Evolutionary conservation across 2,113 vertebrate genomes (phyloP).

Genomic region (Caranx melampygus): DNA sequence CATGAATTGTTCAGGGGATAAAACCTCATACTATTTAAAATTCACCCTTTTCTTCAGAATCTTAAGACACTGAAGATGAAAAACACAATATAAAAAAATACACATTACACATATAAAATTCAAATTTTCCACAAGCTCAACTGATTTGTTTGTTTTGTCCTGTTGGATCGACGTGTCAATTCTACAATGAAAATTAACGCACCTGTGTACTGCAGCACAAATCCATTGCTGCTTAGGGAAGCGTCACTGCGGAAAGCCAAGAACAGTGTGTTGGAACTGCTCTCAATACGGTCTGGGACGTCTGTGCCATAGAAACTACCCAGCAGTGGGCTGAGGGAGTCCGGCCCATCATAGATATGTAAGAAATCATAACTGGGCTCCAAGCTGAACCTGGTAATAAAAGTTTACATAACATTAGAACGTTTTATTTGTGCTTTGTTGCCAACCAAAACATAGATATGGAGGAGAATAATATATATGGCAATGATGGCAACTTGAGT

Average conservation of each 20-base stretch:
- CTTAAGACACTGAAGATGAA: constrained; percentile 12
- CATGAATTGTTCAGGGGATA: constrained; percentile 52
- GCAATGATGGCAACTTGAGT: neutral
- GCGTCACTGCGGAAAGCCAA: constrained; percentile 96
- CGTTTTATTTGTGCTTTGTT: neutral
- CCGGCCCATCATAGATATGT: constrained; percentile 95
- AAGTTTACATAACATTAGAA: constrained; percentile 3
- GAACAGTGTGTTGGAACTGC: constrained; percentile 97
- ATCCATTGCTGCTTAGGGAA: constrained; percentile 94
- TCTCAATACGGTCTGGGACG: constrained; percentile 92
- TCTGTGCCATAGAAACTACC: constrained; percentile 96
- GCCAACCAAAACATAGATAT: neutral
- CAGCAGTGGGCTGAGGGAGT: constrained; percentile 93
- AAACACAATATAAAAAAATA: neutral
- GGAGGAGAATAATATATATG: neutral
- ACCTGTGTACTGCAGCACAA: constrained; percentile 97
- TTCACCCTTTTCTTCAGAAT: constrained; percentile 33
- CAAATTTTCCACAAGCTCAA: neutral
- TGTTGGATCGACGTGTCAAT: neutral
- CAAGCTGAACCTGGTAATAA: constrained; percentile 90
- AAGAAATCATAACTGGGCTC: constrained; percentile 98
- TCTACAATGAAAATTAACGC: neutral
- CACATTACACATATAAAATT: neutral
- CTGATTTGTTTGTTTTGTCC: constrained; percentile 5
- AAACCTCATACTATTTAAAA: constrained; percentile 39